Base-by-base conservation (phyloP, 1,140 invertebrate species). In the Zaprionus nigranus region DNA sequence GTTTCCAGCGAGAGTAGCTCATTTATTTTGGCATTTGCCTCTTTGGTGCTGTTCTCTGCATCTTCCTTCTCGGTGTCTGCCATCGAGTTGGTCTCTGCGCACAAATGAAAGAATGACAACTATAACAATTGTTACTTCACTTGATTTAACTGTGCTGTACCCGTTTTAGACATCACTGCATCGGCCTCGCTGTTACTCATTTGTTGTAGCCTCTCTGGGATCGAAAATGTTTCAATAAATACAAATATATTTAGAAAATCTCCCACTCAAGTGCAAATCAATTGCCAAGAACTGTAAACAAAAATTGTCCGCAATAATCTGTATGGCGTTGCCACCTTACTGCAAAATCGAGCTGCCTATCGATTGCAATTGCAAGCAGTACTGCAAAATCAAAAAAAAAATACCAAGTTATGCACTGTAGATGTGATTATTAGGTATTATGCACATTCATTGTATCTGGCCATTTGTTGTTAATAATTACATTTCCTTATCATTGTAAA, bases 1-100 rank as follows among this genome's bases (percentile, higher is more conserved):
- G 97, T 98, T 94, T 99, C 98, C 90, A 96, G 94, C 81, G 97
- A 98, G 71, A 97, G 94, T 49, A 97, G 93, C 6, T 84, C 84
- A 15, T 84, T 70, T 3, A 68, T 56, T 22, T 62, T 64, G 61
- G 51, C 51, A 20, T 11, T 49, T 20, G 2, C 7, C 13, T 59
- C 40, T 71, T 79, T 71, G 58, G 66, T 68, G 30, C 60, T 68
- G 30, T 57, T 68, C 15, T 22, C 57, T n/a, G 28, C 54, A 28
- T 20, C 40, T 15, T 67, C 79, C 22, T 67, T 53, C 43, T 22
- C 60, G 59, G 30, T 46, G 15, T 12, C 66, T 54, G 15, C 22
- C 11, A 61, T 66, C 12, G 22, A 36, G 34, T 57, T 38, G 13
- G 30, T 72, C 54, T 76, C 82, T 82, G 62, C 5, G 12, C 4